Evolutionary conservation across 2,888 invertebrate genomes (phyloP), one percentile per base, ranked within the genome.

Genomic region (Pemphredon lugubris): DNA sequence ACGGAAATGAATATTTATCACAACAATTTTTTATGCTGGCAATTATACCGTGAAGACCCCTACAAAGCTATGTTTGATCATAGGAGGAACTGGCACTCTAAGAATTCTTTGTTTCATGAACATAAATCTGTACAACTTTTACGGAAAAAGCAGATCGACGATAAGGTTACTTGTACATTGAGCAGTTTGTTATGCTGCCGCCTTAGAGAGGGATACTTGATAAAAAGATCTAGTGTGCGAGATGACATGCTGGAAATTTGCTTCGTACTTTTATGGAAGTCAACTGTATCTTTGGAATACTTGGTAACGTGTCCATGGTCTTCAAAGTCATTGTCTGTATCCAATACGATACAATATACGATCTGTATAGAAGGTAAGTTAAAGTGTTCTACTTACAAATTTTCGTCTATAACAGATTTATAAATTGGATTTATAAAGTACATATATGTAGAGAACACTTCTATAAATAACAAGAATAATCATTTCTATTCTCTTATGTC

Each of bases 211-310:
- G 96, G 96, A 26, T 96, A 94, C 88, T 83, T 87, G 74, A 91
- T 92, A 65, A 89, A 92, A 90, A 90, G 90, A 78, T 89, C 92
- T n/a, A 87, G 86, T 64, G 82, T 91, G 60, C 90, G 90, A 59
- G 93, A 93, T 76, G 92, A 91, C 55, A 86, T 90, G 67, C 89
- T 95, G 48, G 93, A 94, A 85, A 92, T 95, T 18, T 91, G 91
- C 73, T 90, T 96, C 67, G 91, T 93, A 50, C 89, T 95, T 55
- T 94, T 94, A 11, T 95, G 95, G 95, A 94, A 94, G 85, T 93
- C 93, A 64, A 92, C 93, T 79, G 93, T 94, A 74, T 93, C 92
- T 84, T 92, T 95, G 65, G 94, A 95, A 83, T 95, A 95, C 87
- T 89, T 91, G 57, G 90, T 92, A 20, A 90, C 90, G 3, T 92